Conservation (phyloP, 2,888 invertebrate species). For the Caenorhabditis sp. region DNA sequence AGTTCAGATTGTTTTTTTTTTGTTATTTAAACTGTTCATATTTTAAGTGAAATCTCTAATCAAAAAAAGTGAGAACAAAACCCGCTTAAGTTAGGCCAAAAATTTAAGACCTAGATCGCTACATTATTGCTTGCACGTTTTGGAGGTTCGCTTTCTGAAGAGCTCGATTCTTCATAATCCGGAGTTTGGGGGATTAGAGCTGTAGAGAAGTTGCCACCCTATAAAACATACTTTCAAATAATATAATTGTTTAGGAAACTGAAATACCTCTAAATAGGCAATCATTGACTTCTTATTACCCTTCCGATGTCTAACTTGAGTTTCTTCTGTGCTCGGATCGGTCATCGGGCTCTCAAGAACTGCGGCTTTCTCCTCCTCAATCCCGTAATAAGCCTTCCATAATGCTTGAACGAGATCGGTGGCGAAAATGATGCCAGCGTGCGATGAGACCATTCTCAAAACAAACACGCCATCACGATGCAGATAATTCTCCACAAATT, state of each 20-base stretch:
- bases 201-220: conserved; percentile 40
- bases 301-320: conserved; percentile 27
- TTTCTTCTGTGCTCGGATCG: conserved; percentile 22
- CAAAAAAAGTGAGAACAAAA: conserved; percentile 10
- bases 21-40: background rate
- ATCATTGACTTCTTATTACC: conserved; percentile 19
- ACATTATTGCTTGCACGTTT: conserved; percentile 27
- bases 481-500: conserved; percentile 65
- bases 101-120: conserved; percentile 12
- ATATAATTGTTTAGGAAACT: background rate
- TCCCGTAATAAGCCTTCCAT: conserved; percentile 54
- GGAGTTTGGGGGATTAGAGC: conserved; percentile 36
- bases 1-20: background rate
- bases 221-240: conserved; percentile 10
- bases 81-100: too few species aligned
- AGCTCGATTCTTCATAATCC: conserved; percentile 24
- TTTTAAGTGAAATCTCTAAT: background rate
- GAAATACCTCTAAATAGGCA: conserved; percentile 21
- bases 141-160: conserved; percentile 23
- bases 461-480: conserved; percentile 68
- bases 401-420: conserved; percentile 62
- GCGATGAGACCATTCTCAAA: conserved; percentile 65
- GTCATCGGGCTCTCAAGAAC: conserved; percentile 20
- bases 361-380: conserved; percentile 26
- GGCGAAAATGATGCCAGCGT: conserved; percentile 68